Base-by-base conservation (phyloP, 2,113 vertebrate species). In the Hemiscyllium ocellatum region DNA sequence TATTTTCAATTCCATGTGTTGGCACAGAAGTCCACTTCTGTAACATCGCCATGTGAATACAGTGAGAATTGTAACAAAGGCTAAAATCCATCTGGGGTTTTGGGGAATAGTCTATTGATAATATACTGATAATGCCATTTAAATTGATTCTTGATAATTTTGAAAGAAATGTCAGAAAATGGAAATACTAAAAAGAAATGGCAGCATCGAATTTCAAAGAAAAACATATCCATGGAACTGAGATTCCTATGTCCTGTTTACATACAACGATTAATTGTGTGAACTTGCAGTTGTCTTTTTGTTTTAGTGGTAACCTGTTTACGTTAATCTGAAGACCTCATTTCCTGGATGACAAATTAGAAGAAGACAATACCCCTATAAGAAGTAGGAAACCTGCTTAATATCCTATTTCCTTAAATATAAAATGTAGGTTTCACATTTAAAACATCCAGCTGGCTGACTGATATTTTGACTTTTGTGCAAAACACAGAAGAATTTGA, bases 371-470 rank as follows among this genome's bases (percentile, higher is more conserved):
- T 47, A 50, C 83, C 42, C 15, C 17, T 19, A 47, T 47, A 22
- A 86, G 83, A 50, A 87, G 24, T 52, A 26, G 85, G 85, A 87
- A 87, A 87, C 52, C 47, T 87, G 22, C 20, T 29, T 0, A 42
- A 83, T 83, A 83, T 83, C 80, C 85, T 87, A 87, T 29, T 87
- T 87, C 85, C 85, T 87, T 50, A 87, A 83, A 83, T 19, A 87
- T 0, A 26, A 6, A 24, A 10, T 13, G 2, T 52, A 10, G 24
- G 19, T 52, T 47, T 87, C 2, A 87, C 12, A 24, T 22, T 50
- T 26, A 52, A 22, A 47, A 2, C 2, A 26, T 47, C 20, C 22
- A 87, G 3, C 85, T 87, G 85, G 42, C 47, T 26, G 47, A 52
- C 24, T 24, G 52, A 26, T 52, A 52, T 26, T 26, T 87, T 52